Evolutionary conservation across 1,140 invertebrate species (phyloP).

Genomic region (Drosophila kanapiae): DNA sequence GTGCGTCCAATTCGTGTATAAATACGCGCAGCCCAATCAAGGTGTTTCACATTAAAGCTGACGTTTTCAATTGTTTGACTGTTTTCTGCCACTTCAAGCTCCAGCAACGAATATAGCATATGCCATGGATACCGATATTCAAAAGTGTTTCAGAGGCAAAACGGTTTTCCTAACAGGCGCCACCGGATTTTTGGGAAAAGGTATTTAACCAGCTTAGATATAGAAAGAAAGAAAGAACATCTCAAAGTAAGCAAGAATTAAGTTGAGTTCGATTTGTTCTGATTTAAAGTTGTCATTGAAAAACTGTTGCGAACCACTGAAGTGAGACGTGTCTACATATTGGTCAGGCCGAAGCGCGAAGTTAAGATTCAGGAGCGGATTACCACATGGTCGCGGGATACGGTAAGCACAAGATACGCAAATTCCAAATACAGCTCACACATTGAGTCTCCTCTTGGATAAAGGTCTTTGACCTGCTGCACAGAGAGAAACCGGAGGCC

Average conservation of each 20-base stretch:
- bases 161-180: constrained; percentile 52
- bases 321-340: constrained; percentile 90
- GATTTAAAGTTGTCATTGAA: constrained; percentile 88
- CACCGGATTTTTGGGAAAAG: constrained; percentile 55
- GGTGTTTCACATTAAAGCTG: not conserved
- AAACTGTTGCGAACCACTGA: constrained; percentile 91
- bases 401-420: constrained; percentile 29
- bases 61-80: not conserved
- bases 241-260: constrained; percentile 3
- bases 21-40: not conserved
- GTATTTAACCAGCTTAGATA: constrained; percentile 13
- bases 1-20: constrained; percentile 12
- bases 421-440: not conserved
- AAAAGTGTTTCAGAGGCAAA: constrained; percentile 44
- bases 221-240: not conserved
- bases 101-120: not conserved
- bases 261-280: not conserved
- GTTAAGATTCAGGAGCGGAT: constrained; percentile 89
- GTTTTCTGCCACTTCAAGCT: not conserved
- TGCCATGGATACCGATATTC: constrained; percentile 52
- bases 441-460: not conserved
- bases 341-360: constrained; percentile 92
- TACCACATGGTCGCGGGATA: constrained; percentile 88
- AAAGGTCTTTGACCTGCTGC: constrained; percentile 47
- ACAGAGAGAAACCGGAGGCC: constrained; percentile 20